These are phyloP conservation scores for Ceratina australensis DNA, from an alignment of 1,140 invertebrate species.

Conservation along the genomic window DNA sequence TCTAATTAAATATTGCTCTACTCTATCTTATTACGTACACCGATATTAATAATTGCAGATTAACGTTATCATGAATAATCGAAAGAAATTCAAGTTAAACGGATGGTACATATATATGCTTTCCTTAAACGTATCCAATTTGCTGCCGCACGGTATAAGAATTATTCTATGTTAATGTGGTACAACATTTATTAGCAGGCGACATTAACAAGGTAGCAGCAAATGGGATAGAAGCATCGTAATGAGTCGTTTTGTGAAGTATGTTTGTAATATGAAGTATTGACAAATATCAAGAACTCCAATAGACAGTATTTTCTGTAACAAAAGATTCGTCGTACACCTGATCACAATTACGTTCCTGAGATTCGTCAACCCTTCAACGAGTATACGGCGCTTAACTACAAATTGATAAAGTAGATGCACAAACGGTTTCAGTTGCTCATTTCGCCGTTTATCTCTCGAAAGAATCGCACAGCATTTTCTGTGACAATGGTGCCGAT, in stretches of 20 bases:
- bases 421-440: conserved; percentile 15
- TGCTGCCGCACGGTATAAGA: conserved; percentile 9
- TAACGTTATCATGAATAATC: neutral
- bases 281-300: conserved; percentile 19
- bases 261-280: conserved; percentile 17
- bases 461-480: conserved; percentile 41
- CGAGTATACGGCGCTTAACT: conserved; percentile 7
- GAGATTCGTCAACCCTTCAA: conserved; percentile 15
- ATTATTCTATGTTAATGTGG: neutral
- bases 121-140: conserved; percentile 14
- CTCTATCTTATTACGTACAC: neutral
- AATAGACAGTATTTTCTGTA: neutral
- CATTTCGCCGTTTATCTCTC: conserved; percentile 5
- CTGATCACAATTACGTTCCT: neutral
- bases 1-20: neutral
- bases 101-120: neutral
- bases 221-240: conserved; percentile 37
- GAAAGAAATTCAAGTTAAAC: neutral
- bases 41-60: neutral
- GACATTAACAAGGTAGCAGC: conserved; percentile 17
- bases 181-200: conserved; percentile 19
- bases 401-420: conserved; percentile 1
- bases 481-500: conserved; percentile 43
- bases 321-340: no score
- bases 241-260: conserved; percentile 33